Conservation (phyloP, 1,140 invertebrate genomes). For the Brevipalpus yothersi region DNA sequence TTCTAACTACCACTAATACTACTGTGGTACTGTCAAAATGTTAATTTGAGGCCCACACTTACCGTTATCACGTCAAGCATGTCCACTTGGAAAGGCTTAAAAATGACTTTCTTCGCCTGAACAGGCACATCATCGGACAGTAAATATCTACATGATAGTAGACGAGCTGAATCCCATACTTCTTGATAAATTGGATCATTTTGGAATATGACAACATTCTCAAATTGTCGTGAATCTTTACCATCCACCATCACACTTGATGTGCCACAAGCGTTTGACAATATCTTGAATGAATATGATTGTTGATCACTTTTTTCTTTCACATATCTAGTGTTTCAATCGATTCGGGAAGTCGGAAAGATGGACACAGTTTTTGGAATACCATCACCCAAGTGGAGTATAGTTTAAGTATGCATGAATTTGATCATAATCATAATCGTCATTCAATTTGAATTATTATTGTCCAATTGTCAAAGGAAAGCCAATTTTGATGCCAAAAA, state of each 20-base stretch:
- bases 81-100: conserved; percentile 63
- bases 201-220: conserved; percentile 80
- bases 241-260: neutral
- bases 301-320: conserved; percentile 1
- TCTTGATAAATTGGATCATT: conserved; percentile 81
- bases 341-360: neutral
- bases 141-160: conserved; percentile 54
- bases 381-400: too few relatives aligned
- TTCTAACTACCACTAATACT: neutral
- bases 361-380: too few relatives aligned
- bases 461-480: too few relatives aligned
- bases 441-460: too few relatives aligned
- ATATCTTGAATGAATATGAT: conserved; percentile 3
- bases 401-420: too few relatives aligned
- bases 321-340: neutral
- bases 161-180: conserved; percentile 42
- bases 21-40: too few relatives aligned
- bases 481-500: too few relatives aligned
- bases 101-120: conserved; percentile 68
- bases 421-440: too few relatives aligned
- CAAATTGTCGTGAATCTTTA: conserved; percentile 39
- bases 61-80: conserved; percentile 69
- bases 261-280: conserved; percentile 6
- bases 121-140: conserved; percentile 31
- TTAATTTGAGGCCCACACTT: neutral